phyloP scores from a whole-genome alignment of 2,888 invertebrate species.

The Pyrgus malvae region DNA sequence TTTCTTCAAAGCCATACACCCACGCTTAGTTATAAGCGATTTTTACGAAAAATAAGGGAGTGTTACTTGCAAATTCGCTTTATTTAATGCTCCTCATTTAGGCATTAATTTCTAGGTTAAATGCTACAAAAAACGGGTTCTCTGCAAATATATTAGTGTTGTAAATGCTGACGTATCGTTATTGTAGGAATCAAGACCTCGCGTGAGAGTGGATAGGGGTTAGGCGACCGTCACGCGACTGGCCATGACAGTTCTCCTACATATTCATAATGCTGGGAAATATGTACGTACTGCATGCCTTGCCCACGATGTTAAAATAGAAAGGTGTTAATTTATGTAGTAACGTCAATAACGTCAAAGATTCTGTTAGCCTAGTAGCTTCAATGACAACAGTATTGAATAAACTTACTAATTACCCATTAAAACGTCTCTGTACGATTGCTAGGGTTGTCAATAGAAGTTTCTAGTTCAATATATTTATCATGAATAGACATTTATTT shows the following conservation, averaged over 20 bases:
- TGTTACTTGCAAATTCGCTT: too few relatives aligned
- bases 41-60: too few relatives aligned
- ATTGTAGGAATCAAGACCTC: constrained; percentile 44
- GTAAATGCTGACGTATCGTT: constrained; percentile 28
- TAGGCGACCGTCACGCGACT: constrained; percentile 59
- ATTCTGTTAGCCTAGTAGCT: not conserved
- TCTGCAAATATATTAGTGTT: not conserved
- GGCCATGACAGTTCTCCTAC: constrained; percentile 42
- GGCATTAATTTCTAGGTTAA: too few relatives aligned
- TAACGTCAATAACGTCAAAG: too few relatives aligned
- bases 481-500: too few relatives aligned
- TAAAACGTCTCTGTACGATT: too few relatives aligned
- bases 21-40: too few relatives aligned
- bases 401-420: not conserved
- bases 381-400: not conserved
- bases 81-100: too few relatives aligned
- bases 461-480: too few relatives aligned
- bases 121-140: too few relatives aligned
- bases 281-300: not conserved
- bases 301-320: constrained; percentile 7
- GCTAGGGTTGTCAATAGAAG: too few relatives aligned
- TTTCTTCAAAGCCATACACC: too few relatives aligned
- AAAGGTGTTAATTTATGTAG: constrained; percentile 7
- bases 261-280: constrained; percentile 31
- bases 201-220: constrained; percentile 45